Base-by-base conservation (phyloP, 2,888 invertebrate species). In the Pachydiplax longipennis region DNA sequence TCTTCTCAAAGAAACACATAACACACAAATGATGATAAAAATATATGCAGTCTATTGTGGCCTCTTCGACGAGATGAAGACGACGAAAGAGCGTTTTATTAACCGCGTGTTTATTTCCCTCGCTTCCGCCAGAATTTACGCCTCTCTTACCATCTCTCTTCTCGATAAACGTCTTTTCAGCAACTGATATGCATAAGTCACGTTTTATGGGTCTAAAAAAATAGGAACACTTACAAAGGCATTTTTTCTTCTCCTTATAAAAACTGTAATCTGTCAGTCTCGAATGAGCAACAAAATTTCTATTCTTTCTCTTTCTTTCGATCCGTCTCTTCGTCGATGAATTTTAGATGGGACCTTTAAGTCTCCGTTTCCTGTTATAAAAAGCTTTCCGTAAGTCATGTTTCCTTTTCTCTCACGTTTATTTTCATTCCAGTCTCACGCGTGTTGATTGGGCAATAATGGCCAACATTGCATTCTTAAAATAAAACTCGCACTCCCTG, bases 41-140 rank as follows among this genome's bases (percentile, higher is more conserved):
- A 61, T 87, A 87, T 87, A 65, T n/a, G 87, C 87, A 87, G 87
- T 61, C 61, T 61, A 87, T 87, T 87, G 87, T 87, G 65, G 31
- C 58, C 83, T 15, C 65, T 37, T 87, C 35, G 87, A 87, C 58
- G 83, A 83, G 58, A 31, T 31, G 61, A 37, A 31, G 61, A 65
- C 61, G 87, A 61, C 40, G 87, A 37, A 61, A 87, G 87, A 37
- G 65, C n/a, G 35, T 35, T 87, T 87, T 61, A 61, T 87, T 61
- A 87, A 37, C 87, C 61, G 22, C 40, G 18, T 65, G 87, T 65
- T 87, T 87, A 87, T 87, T 87, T 61, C 61, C 8, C 53, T 83
- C 83, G 48, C 58, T 58, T 58, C 87, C 37, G 37, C 37, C n/a
- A 58, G 31, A 87, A 65, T 87, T 87, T 87, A 87, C 61, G 87